A percentile compares a stretch with the other conserved stretches of the same genome.
Conservation (phyloP, 53 echinoderm and acorn worm species). For the Zoroaster sp. region DNA sequence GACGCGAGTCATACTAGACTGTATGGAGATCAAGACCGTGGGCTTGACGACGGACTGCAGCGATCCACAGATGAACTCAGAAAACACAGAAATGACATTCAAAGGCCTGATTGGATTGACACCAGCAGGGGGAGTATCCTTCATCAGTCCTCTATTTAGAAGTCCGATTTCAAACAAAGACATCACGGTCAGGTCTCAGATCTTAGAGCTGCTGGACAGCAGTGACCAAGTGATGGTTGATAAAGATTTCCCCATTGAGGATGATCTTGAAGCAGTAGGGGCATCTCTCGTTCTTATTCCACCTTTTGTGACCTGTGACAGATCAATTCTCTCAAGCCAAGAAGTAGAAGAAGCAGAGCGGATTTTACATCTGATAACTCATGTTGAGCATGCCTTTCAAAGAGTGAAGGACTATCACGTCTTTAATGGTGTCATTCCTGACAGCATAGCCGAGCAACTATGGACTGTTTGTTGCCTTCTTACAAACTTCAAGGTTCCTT, state of each 20-base stretch:
- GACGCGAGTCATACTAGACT: conserved; percentile 2
- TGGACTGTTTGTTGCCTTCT: conserved; percentile 38
- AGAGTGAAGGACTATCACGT: background rate
- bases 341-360: background rate
- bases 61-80: background rate
- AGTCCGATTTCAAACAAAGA: background rate
- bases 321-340: background rate
- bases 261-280: background rate
- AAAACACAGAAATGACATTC: background rate
- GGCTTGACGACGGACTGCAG: background rate
- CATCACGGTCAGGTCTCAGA: background rate
- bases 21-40: background rate
- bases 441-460: background rate
- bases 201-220: background rate
- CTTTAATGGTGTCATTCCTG: background rate
- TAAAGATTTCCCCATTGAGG: background rate
- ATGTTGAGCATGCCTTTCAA: background rate
- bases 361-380: background rate
- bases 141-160: background rate
- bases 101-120: conserved; percentile 28
- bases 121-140: conserved; percentile 13
- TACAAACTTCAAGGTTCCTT: conserved; percentile 6
- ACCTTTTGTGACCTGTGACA: background rate
- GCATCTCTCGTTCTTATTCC: background rate
- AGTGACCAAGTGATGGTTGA: conserved; percentile 15